A percentile compares a stretch with the other conserved stretches of the same genome.
phyloP scores from a whole-genome alignment of 1,140 invertebrate species.

The Penaeus japonicus region DNA sequence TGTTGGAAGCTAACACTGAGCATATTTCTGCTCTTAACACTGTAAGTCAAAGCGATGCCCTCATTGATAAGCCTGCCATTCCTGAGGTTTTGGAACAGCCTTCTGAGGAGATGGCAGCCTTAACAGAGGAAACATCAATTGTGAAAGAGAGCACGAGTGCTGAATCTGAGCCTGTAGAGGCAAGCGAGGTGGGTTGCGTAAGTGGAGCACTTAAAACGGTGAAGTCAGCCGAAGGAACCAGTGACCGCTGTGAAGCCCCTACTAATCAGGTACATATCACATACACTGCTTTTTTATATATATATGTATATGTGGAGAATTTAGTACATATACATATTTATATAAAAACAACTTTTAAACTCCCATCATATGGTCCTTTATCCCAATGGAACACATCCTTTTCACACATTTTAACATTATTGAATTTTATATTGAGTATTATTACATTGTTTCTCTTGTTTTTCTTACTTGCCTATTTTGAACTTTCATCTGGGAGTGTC shows the following conservation, averaged over 20 bases:
- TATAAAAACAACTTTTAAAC: background rate
- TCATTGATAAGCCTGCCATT: no score
- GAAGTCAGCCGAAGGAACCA: constrained; percentile 38
- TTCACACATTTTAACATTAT: background rate
- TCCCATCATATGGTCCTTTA: background rate
- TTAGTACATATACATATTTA: no score
- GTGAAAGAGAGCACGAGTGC: constrained; percentile 23
- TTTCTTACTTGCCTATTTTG: background rate
- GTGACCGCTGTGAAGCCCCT: constrained; percentile 40
- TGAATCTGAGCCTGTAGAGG: constrained; percentile 39
- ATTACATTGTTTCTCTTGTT: background rate
- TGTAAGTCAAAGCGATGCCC: no score
- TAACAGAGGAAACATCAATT: constrained; percentile 2
- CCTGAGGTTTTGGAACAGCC: no score
- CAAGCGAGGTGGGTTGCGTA: constrained; percentile 40
- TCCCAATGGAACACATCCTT: constrained; percentile 20
- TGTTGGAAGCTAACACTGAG: background rate
- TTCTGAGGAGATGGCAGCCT: background rate
- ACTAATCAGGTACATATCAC: constrained; percentile 42
- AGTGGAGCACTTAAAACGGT: constrained; percentile 38
- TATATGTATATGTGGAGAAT: background rate
- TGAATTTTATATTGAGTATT: background rate
- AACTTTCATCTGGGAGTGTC: constrained; percentile 24
- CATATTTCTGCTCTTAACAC: background rate
- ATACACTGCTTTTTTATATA: constrained; percentile 7